Conservation (phyloP, 2,113 vertebrate genomes). For the Cyphomyrus plagiostoma region DNA sequence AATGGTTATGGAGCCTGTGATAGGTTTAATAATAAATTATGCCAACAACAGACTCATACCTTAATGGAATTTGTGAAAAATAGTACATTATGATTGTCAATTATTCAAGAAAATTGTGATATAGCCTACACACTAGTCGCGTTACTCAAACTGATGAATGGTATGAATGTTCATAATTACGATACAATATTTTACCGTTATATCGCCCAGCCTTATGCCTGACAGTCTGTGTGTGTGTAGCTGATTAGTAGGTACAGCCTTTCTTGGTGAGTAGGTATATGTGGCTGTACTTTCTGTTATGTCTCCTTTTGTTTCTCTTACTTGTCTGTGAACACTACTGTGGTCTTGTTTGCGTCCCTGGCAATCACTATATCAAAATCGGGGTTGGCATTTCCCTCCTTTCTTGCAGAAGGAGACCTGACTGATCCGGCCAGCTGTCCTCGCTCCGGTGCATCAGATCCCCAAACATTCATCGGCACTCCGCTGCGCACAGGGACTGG, state of each 20-base stretch:
- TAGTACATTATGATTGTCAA: neutral
- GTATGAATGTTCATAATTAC: neutral
- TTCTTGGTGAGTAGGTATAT: constrained; percentile 28
- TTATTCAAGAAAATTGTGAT: neutral
- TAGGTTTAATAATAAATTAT: neutral
- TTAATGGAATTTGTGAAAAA: neutral
- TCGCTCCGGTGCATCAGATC: constrained; percentile 68
- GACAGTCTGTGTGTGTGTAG: neutral
- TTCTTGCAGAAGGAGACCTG: constrained; percentile 78
- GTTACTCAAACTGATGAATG: neutral
- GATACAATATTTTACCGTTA: neutral
- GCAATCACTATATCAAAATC: neutral
- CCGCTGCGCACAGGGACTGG: constrained; percentile 40
- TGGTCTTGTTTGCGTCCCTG: neutral
- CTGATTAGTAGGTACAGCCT: constrained; percentile 7
- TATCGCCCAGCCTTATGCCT: neutral
- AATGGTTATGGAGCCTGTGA: neutral
- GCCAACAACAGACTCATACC: neutral
- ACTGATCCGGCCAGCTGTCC: constrained; percentile 83
- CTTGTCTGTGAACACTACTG: neutral
- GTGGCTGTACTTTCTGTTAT: constrained; percentile 16
- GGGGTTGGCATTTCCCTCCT: neutral
- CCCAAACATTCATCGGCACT: constrained; percentile 59
- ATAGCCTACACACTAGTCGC: neutral
- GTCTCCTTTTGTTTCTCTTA: constrained; percentile 4